Base-by-base conservation (phyloP, 2,888 invertebrate species). In the Lasioglossum leucozonium region DNA sequence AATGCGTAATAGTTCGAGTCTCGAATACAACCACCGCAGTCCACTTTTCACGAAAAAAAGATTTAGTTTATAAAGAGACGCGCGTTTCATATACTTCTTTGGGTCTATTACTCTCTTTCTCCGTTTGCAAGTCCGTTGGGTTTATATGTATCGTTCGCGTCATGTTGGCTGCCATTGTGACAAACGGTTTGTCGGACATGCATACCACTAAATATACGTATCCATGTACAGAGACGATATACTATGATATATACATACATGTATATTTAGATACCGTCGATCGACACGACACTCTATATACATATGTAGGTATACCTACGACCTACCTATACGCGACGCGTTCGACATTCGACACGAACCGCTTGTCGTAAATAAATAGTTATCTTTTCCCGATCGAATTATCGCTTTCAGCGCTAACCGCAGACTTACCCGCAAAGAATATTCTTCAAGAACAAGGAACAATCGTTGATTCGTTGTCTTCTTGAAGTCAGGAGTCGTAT, bases 381-480 rank as follows among this genome's bases (percentile, higher is more conserved):
- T n/a, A n/a, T n/a, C 4, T 11, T 42, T 77, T 42, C 26, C 1
- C 8, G 18, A 11, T 62, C 16, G 62, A 30, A 18, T 67, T 22
- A 13, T 37, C 11, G 37, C 3, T 22, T 37, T 6, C 18, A 34
- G 22, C 22, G 22, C 16, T 37, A 22, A 67, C 65, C 3, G 34
- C 11, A 40, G 5, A 93, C 94, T 93, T 88, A 95, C 95, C 95
- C 95, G 80, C 95, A 95, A 40, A 95, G 84, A 72, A 94, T 90
- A 74, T 88, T 90, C 81, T 89, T 93, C 76, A 94, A 82, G 79
- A 93, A 91, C 76, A 91, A 89, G 42, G 93, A 93, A 84, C 94
- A 94, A 83, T 93, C 91, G 80, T 92, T 92, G 30, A 94, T 89
- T 77, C 93, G 92, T 62, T 93, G 91, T 65, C 92, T 92, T 82